Evolutionary conservation across 2,888 invertebrate species (phyloP), one percentile per base, ranked within the genome.

Genomic region (Pseudeuparius sepicola): DNA sequence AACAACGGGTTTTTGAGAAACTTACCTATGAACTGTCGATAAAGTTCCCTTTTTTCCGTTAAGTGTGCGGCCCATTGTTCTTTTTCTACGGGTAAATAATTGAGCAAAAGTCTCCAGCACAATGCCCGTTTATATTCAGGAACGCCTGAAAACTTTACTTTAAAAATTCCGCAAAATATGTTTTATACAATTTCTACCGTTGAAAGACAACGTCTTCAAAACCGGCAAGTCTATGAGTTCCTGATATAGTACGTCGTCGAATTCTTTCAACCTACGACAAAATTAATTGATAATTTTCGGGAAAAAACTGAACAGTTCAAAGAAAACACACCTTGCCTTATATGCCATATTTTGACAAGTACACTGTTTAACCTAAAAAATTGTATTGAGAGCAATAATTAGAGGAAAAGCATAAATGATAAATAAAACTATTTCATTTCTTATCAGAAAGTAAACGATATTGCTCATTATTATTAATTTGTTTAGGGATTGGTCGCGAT

Each of bases 31-130:
- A 88, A 85, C 44, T 83, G 83, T 48, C 73, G 75, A 57, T 90
- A 90, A 6, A 86, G 70, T 41, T 77, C 71, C 37, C 93, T 70
- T 55, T 92, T 88, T 47, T 81, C 77, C 1, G 64, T 51, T 3
- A 92, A 65, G 15, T 76, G 75, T 33, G 72, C 61, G 9, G 73
- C 64, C 83, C 89, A 86, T 38, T 69, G 69, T 27, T 62, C 63
- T 51, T 70, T 76, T 29, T 78, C 73, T 4, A 71, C 61, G 0
- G 88, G 87, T 42, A 94, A 65, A 57, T 93, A 94, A 53, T 87
- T 82, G 18, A 94, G 65, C 31, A 94, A 63, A 12, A 93, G 64
- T 64, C 84, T 86, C 93, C 94, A 94, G 48, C 88, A 86, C 24
- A 86, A 57, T 0, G 92, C 74, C 33, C 93, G 69, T 40, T 80